phyloP scores from a whole-genome alignment of 2,113 vertebrate genomes.

The Varanus komodoensis region DNA sequence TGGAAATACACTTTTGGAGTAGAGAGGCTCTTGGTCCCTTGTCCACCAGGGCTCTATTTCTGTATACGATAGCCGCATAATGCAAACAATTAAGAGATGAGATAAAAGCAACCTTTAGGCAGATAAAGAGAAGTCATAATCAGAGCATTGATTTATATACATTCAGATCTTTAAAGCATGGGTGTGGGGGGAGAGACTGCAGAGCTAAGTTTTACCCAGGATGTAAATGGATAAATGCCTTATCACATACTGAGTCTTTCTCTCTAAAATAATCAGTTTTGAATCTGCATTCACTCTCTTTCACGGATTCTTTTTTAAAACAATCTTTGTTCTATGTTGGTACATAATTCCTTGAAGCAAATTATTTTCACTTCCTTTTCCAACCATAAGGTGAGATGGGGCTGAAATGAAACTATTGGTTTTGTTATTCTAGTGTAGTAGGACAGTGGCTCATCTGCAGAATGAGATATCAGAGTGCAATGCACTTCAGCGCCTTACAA shows the following conservation, averaged over 20 bases:
- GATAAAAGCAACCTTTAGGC: not conserved
- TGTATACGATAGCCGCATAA: not conserved
- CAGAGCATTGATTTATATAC: not conserved
- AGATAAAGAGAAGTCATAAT: not conserved
- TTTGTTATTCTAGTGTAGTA: constrained; percentile 58
- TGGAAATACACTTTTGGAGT: too few relatives aligned
- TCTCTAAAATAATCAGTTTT: not conserved
- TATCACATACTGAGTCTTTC: not conserved
- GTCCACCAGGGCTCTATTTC: too few relatives aligned
- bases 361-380: constrained; percentile 19
- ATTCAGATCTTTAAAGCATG: constrained; percentile 5
- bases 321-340: constrained; percentile 40
- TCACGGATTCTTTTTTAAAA: not conserved
- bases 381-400: constrained; percentile 30
- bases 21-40: too few relatives aligned
- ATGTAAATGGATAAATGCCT: not conserved
- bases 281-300: not conserved
- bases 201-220: not conserved
- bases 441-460: not conserved
- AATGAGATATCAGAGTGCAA: not conserved
- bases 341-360: constrained; percentile 28
- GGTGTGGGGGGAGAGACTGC: not conserved
- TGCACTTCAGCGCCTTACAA: not conserved
- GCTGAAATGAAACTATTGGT: constrained; percentile 57
- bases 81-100: not conserved